phyloP scores from a whole-genome alignment of 2,797 vertebrate genomes.

The Crenichthys baileyi region DNA sequence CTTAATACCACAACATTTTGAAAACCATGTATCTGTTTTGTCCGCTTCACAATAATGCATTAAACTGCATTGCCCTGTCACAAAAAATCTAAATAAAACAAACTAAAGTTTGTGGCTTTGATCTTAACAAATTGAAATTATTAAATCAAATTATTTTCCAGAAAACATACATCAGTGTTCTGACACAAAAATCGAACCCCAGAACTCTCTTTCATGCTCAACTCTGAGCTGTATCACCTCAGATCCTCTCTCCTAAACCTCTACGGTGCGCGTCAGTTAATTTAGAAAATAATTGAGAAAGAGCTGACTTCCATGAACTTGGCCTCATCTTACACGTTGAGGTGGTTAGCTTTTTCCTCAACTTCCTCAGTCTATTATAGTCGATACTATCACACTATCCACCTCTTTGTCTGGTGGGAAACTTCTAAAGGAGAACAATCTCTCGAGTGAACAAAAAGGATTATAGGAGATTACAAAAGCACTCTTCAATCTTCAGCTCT shows the following conservation, averaged over 20 bases:
- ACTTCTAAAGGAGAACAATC: conserved; percentile 81
- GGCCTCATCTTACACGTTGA: conserved; percentile 70
- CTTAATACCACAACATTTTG: too few species aligned
- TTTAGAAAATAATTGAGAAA: conserved; percentile 80
- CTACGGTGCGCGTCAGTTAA: conserved; percentile 59
- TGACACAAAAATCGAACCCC: conserved; percentile 44
- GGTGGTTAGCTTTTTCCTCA: conserved; percentile 79
- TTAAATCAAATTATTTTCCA: conserved; percentile 33
- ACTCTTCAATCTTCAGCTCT: conserved; percentile 69
- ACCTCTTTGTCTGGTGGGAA: conserved; percentile 76
- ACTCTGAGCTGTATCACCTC: conserved; percentile 38
- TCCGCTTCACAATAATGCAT: too few species aligned
- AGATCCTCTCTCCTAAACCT: conserved; percentile 52
- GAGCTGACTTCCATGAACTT: conserved; percentile 70
- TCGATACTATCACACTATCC: conserved; percentile 78
- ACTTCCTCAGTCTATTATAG: conserved; percentile 77
- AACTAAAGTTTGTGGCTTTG: background rate
- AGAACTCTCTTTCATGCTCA: conserved; percentile 41
- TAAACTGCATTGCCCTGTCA: too few species aligned
- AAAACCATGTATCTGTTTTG: too few species aligned
- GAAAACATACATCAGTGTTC: conserved; percentile 40
- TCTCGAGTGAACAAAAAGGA: conserved; percentile 79
- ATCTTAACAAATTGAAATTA: background rate
- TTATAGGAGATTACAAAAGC: conserved; percentile 80
- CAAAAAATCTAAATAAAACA: background rate